Base-by-base conservation (phyloP, 2,797 vertebrate species). In the Brachyrhaphis roseni region DNA sequence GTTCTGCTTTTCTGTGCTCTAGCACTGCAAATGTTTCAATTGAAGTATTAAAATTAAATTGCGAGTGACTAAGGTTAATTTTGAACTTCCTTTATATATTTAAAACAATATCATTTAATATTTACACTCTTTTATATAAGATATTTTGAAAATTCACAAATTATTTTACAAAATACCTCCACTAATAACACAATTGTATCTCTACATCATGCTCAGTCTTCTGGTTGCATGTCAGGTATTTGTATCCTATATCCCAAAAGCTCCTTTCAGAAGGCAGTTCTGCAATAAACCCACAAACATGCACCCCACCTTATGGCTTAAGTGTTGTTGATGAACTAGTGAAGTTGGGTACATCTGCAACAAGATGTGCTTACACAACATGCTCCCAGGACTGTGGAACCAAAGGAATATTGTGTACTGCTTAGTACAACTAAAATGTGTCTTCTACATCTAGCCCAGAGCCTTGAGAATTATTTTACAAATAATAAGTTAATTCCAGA, bases 181-280 rank as follows among this genome's bases (percentile, higher is more conserved):
- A 8, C 12, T 45, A 15, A 43, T 71, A 45, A 11, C 18, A 66
- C 7, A 66, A 11, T 66, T 66, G 36, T 4, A 12, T 39, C 16
- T 68, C 36, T 8, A 18, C 26, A 71, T 13, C 1, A 28, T n/a
- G n/a, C 26, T 23, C 36, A 12, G 8, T 70, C 41, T 8, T 45
- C 68, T 45, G 6, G n/a, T 26, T 71, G 26, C 41, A 43, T n/a
- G 18, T 43, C 66, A 26, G 10, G 20, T 26, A 15, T 45, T 45
- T 46, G 26, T 4, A 28, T 71, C 26, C 68, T 71, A 71, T 28
- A 28, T 28, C 41, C 68, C 43, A 46, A 71, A 46, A 71, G 41
- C 43, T 71, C 26, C 26, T 46, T 46, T 71, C 68, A 71, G 26
- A 70, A 70, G 39, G 45, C 68, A 71, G 2, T 71, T 71, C 68